These are phyloP conservation scores for Pteria penguin DNA, from an alignment of 2,888 invertebrate genomes.

Conservation along the genomic window DNA sequence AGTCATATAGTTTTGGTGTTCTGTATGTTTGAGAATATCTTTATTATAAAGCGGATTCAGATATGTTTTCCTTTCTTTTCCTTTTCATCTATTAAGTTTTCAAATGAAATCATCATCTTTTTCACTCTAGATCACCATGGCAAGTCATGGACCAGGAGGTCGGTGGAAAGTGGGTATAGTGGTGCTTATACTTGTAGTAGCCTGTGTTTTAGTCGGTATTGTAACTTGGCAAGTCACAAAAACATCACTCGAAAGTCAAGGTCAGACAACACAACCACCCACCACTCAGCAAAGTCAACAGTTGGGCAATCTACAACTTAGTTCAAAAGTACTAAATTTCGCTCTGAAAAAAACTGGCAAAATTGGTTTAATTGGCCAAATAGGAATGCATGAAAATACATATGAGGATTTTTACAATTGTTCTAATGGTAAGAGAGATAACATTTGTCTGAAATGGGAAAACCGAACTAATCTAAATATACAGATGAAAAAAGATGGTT, in stretches of 20 bases:
- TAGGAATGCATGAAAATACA: neutral
- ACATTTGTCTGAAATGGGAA: conserved; percentile 41
- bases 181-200: conserved; percentile 32
- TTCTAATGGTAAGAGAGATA: neutral
- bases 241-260: neutral
- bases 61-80: no score
- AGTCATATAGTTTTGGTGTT: no score
- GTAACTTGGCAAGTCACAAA: conserved; percentile 50
- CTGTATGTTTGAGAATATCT: no score
- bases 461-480: conserved; percentile 27
- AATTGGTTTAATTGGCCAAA: conserved; percentile 2
- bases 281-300: neutral
- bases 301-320: neutral
- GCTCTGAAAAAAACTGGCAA: neutral
- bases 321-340: neutral
- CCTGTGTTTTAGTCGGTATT: conserved; percentile 38
- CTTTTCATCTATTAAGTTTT: no score
- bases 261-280: neutral
- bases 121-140: no score
- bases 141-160: conserved; percentile 9
- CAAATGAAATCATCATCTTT: no score
- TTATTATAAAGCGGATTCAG: no score
- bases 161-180: conserved; percentile 18
- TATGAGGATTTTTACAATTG: neutral
- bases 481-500: neutral